Conservation (phyloP, 1,140 invertebrate species). For the Panulirus ornatus region DNA sequence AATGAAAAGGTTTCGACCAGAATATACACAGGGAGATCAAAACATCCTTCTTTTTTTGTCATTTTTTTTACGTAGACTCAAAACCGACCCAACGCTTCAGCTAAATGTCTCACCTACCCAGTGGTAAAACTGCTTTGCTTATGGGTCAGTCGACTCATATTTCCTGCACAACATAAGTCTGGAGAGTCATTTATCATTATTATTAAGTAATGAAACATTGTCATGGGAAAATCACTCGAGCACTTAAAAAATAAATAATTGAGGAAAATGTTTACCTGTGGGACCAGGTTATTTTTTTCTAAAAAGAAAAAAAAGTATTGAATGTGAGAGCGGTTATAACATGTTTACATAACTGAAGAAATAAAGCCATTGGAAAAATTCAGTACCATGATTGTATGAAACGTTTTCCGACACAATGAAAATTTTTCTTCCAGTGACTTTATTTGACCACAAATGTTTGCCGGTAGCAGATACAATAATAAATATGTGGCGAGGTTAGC, state of each 20-base stretch:
- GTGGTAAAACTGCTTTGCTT: not conserved
- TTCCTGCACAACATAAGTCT: no score
- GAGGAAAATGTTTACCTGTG: constrained; percentile 8
- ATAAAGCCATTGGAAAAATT: constrained; percentile 24
- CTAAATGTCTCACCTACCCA: not conserved
- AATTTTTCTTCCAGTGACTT: constrained; percentile 3
- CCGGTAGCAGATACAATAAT: not conserved
- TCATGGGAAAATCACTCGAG: constrained; percentile 55
- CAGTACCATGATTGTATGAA: not conserved
- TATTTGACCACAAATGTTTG: constrained; percentile 8
- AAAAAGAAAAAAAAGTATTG: not conserved
- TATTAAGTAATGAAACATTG: constrained; percentile 45
- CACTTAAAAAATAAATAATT: constrained; percentile 38
- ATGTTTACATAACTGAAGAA: not conserved
- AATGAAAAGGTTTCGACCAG: not conserved
- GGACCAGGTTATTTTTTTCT: not conserved
- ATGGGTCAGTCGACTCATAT: no score
- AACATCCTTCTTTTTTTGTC: not conserved
- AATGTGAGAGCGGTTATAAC: not conserved
- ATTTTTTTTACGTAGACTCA: not conserved
- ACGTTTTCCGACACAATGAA: no score
- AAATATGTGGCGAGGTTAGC: constrained; percentile 17
- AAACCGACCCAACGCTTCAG: not conserved
- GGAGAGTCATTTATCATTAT: constrained; percentile 1
- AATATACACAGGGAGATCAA: constrained; percentile 20